Evolutionary conservation across 2,113 vertebrate genomes (phyloP), one percentile per base, ranked within the genome.

Genomic region (Cynoglossus semilaevis): DNA sequence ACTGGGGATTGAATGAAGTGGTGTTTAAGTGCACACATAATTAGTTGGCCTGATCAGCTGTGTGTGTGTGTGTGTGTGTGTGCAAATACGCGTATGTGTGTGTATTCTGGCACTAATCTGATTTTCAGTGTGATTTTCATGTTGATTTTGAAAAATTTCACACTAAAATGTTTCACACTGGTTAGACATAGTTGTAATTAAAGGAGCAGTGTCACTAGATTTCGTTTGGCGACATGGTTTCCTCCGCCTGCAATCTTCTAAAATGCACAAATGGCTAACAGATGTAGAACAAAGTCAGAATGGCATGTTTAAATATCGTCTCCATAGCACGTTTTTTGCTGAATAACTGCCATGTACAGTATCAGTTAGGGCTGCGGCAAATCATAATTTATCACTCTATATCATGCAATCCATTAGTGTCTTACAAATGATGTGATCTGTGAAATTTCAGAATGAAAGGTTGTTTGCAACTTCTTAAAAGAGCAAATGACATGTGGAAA

Each of bases 1-100:
- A 75, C 67, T 74, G 73, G 78, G 72, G 63, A 74, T 83, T 83
- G 62, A 85, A 87, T 83, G 60, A 81, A 81, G 73, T 85, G 76
- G 65, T 79, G 76, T 80, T 85, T 85, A 79, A 86, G 74, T 74
- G 83, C 63, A 59, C 60, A 77, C 63, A 68, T 68, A 68, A 77
- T 78, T 76, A 80, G 67, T 45, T 70, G 67, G 49, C 52, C 67
- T 85, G 63, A 63, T 40, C 38, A 40, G 10, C 13, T 74, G 51
- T 67, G 56, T 63, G 62, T 69, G 51, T 19, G 59, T 57, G 19
- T 43, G 34, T 63, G 57, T 57, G 58, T 44, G 9, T 38, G 54
- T 13, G 22, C 42, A 41, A 18, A 38, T 50, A 42, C 38, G 10
- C 38, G 55, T n/a, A 14, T 44, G 35, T 35, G 18, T 38, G 42